Percentiles rank a stretch among this genome's conserved stretches.
phyloP scores from a whole-genome alignment of 2,888 invertebrate genomes.

The Drosophila mercatorum region DNA sequence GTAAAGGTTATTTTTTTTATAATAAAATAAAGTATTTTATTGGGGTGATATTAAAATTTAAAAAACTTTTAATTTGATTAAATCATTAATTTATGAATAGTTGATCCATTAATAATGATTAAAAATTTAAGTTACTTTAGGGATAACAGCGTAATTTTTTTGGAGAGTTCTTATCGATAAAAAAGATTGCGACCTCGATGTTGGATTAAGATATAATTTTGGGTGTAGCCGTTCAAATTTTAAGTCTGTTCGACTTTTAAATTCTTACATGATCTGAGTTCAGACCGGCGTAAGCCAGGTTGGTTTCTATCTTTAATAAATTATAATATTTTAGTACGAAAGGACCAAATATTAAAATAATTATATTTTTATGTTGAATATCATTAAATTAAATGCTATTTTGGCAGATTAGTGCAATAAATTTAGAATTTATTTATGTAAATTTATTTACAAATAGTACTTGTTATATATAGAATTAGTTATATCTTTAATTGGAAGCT shows the following conservation, averaged over 20 bases:
- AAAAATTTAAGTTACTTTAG: conserved; percentile 90
- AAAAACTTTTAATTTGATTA: conserved; percentile 85
- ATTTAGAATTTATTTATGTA: too few species aligned
- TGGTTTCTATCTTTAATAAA: conserved; percentile 89
- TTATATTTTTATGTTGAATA: too few species aligned
- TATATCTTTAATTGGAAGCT: conserved; percentile 84
- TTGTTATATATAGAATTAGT: conserved; percentile 85
- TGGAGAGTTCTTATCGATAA: conserved; percentile 16
- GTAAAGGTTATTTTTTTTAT: conserved; percentile 52
- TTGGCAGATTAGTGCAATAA: conserved; percentile 7
- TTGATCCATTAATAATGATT: conserved; percentile 87
- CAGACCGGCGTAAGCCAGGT: conserved; percentile 87
- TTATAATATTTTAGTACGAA: conserved; percentile 90
- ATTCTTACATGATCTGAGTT: conserved; percentile 95
- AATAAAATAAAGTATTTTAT: conserved; percentile 3
- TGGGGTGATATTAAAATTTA: conserved; percentile 76
- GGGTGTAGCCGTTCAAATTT: conserved; percentile 86
- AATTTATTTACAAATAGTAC: conserved; percentile 85
- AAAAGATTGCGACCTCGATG: conserved; percentile 16
- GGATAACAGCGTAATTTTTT: conserved; percentile 90
- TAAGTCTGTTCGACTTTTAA: conserved; percentile 93
- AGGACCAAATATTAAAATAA: conserved; percentile 86
- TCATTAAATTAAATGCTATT: conserved; percentile 30
- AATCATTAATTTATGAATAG: conserved; percentile 84
- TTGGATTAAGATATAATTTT: conserved; percentile 10